Evolutionary conservation across 2,888 invertebrate genomes (phyloP).

Genomic region (Catocala sponsa): DNA sequence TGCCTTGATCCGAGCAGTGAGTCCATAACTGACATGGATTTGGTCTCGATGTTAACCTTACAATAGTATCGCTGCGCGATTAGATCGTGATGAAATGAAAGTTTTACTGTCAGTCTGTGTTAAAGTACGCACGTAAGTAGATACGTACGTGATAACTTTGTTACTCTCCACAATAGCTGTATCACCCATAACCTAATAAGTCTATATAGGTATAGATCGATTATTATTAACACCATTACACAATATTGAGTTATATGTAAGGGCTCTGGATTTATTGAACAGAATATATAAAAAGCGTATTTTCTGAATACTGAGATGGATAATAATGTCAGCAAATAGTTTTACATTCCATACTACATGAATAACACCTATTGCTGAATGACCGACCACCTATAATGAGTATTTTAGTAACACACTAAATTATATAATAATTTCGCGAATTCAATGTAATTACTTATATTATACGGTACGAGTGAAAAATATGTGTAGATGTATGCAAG

Average conservation of each 20-base stretch:
- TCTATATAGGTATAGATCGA: conserved; percentile 20
- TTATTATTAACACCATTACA: conserved; percentile 32
- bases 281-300: conserved; percentile 31
- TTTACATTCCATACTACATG: conserved; percentile 52
- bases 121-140: conserved; percentile 22
- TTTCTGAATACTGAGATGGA: conserved; percentile 31
- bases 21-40: conserved; percentile 23
- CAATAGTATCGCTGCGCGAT: conserved; percentile 11
- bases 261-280: conserved; percentile 39
- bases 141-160: conserved; percentile 40
- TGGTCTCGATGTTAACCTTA: conserved; percentile 7
- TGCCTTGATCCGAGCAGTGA: conserved; percentile 45
- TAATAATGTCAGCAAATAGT: conserved; percentile 45
- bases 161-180: conserved; percentile 57
- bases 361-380: conserved; percentile 54
- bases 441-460: conserved; percentile 44
- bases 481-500: conserved; percentile 52
- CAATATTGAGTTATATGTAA: conserved; percentile 34
- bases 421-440: conserved; percentile 38
- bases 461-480: conserved; percentile 51
- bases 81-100: conserved; percentile 6
- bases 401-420: conserved; percentile 47
- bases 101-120: conserved; percentile 23
- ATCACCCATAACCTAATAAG: conserved; percentile 36
- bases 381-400: conserved; percentile 42